Base-by-base conservation (phyloP, 2,113 vertebrate genomes). In the Podarcis muralis region DNA sequence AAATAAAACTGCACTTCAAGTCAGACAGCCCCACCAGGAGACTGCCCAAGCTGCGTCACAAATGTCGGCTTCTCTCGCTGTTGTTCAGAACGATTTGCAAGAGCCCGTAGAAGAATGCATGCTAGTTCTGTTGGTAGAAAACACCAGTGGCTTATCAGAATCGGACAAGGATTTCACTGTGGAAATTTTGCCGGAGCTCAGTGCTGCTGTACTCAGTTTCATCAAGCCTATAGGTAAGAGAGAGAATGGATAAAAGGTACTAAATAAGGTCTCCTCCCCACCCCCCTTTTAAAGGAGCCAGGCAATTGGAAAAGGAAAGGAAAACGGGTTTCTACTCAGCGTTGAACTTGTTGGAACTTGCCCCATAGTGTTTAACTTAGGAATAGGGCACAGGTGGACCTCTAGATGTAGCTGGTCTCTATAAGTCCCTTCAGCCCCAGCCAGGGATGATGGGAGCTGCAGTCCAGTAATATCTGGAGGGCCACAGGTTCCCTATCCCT, bases 71-170 rank as follows among this genome's bases (percentile, higher is more conserved):
- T 40, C 35, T 0, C 2, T 90, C 4, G 94, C 98, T 72, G 95
- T 97, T 59, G 88, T 99, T 93, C 96, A 97, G 92, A 98, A 98
- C 11, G 48, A 53, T 6, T 32, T 98, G 20, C 13, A 66, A 0
- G 92, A 96, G 20, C 57, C 57, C 20, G 25, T 88, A 27, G n/a
- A 88, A 18, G 81, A 87, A 0, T 91, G 91, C 0, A 32, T 97
- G 59, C 88, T 99, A 85, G 65, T 13, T 78, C 79, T 98, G 87
- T 89, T 99, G 90, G 93, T 99, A 87, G 98, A 98, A 92, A 98
- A 95, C n/a, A 2, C 98, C 87, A 96, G 94, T 0, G 90, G 89
- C 23, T 57, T 97, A 69, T 89, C 95, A 2, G 96, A 97, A 77
- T 90, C 87, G 1, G 75, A 81, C 6, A 74, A 91, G 35, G 78